Evolutionary conservation across 1,140 invertebrate genomes (phyloP).

Genomic region (Sesamia nonagrioides): DNA sequence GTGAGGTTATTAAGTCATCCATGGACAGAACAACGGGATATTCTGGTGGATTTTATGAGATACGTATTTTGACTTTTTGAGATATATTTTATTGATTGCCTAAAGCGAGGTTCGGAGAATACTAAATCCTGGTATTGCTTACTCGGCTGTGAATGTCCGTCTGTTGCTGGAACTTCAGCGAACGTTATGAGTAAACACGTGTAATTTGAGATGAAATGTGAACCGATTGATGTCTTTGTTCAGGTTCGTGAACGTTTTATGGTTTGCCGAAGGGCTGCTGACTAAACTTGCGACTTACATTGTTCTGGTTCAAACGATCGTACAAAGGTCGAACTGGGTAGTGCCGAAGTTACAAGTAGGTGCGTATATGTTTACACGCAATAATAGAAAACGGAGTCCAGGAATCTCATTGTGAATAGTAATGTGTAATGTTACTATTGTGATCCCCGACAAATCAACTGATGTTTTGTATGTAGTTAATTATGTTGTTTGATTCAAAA

Average conservation of each 20-base stretch:
- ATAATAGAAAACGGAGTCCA: neutral
- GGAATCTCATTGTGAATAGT: neutral
- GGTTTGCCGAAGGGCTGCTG: slow-evolving; percentile 72
- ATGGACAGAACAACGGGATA: slow-evolving; percentile 16
- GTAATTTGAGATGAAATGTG: slow-evolving; percentile 85
- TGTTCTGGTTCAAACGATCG: slow-evolving; percentile 55
- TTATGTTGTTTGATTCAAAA: no score
- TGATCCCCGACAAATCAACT: no score
- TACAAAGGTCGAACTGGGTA: slow-evolving; percentile 4
- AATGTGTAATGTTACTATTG: no score
- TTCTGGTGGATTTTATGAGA: slow-evolving; percentile 25
- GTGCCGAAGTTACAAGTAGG: neutral
- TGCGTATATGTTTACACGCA: neutral
- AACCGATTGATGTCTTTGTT: slow-evolving; percentile 86
- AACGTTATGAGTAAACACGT: slow-evolving; percentile 74
- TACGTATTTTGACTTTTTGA: neutral
- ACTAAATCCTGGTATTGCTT: slow-evolving; percentile 58
- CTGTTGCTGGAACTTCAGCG: slow-evolving; percentile 59
- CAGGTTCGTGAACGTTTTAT: slow-evolving; percentile 73
- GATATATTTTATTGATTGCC: slow-evolving; percentile 62
- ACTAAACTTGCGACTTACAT: slow-evolving; percentile 71
- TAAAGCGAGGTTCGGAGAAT: slow-evolving; percentile 64
- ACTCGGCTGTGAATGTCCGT: slow-evolving; percentile 57
- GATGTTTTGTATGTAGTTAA: no score
- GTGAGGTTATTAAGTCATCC: slow-evolving; percentile 45